Conservation (phyloP, 1,140 invertebrate species). For the Drosophila paulistorum region DNA sequence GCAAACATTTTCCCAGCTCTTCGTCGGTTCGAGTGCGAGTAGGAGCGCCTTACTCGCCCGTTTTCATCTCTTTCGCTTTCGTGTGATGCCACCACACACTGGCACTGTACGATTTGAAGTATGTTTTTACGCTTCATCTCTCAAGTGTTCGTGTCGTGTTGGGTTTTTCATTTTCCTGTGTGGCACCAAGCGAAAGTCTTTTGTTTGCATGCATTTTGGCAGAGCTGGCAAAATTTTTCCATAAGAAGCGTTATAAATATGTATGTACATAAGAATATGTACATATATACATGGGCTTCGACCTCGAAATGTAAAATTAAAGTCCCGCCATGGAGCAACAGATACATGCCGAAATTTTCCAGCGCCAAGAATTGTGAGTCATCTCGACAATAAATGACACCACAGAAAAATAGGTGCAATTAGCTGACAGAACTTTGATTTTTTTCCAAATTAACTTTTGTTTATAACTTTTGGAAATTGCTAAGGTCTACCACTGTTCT, state of each 20-base stretch:
- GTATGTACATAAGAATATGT: neutral
- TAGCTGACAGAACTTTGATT: neutral
- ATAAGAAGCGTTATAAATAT: slow-evolving; percentile 42
- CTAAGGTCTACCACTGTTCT: neutral
- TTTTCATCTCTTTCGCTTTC: slow-evolving; percentile 56
- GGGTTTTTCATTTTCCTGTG: slow-evolving; percentile 9
- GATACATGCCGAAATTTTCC: no score
- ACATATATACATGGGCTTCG: neutral
- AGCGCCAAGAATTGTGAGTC: no score
- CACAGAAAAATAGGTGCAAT: no score
- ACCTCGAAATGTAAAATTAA: neutral
- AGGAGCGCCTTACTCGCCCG: slow-evolving; percentile 34
- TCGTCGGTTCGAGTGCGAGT: neutral
- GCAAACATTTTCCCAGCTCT: slow-evolving; percentile 47
- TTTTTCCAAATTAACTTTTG: slow-evolving; percentile 7
- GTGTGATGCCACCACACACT: slow-evolving; percentile 36
- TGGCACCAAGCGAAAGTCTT: slow-evolving; percentile 48
- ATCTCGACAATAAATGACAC: no score
- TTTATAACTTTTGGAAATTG: neutral
- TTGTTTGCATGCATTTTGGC: slow-evolving; percentile 22
- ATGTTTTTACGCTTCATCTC: slow-evolving; percentile 65
- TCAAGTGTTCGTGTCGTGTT: neutral
- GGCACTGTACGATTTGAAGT: slow-evolving; percentile 44
- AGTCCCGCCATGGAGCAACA: slow-evolving; percentile 5
- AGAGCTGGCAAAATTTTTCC: slow-evolving; percentile 44